Conservation (phyloP, 1,140 invertebrate genomes). For the Camponotus pennsylvanicus region DNA sequence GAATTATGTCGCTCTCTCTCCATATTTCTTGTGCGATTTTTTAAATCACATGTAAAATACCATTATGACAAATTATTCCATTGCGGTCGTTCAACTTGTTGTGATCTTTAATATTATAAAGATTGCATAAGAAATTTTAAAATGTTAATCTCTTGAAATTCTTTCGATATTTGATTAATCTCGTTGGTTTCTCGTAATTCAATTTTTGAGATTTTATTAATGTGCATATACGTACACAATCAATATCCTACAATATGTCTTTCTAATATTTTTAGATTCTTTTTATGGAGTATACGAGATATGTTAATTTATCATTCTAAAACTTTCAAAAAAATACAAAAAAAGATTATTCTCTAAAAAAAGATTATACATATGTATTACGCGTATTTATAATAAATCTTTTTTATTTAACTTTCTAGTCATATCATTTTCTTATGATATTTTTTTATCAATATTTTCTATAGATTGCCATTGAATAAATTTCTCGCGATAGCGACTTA, state of each 20-base stretch:
- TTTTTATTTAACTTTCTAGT: background rate
- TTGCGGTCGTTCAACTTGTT: background rate
- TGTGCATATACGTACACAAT: too few species aligned
- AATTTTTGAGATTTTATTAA: constrained; percentile 16
- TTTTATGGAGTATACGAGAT: background rate
- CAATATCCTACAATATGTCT: too few species aligned
- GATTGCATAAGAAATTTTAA: background rate
- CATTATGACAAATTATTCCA: background rate
- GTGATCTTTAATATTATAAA: background rate
- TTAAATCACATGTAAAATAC: background rate
- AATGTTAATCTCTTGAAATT: background rate
- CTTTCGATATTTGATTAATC: background rate
- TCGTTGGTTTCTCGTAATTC: constrained; percentile 3
- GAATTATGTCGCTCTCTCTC: background rate
- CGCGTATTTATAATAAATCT: background rate
- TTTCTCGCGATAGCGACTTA: constrained; percentile 13
- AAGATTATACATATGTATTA: background rate
- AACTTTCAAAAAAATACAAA: too few species aligned
- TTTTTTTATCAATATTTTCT: background rate
- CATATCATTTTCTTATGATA: background rate
- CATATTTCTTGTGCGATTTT: background rate
- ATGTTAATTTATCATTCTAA: too few species aligned
- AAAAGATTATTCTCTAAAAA: too few species aligned
- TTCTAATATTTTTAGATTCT: constrained; percentile 1
- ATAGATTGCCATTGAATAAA: constrained; percentile 10